phyloP scores from a whole-genome alignment of 2,797 vertebrate species.

The Rallus crepitans region DNA sequence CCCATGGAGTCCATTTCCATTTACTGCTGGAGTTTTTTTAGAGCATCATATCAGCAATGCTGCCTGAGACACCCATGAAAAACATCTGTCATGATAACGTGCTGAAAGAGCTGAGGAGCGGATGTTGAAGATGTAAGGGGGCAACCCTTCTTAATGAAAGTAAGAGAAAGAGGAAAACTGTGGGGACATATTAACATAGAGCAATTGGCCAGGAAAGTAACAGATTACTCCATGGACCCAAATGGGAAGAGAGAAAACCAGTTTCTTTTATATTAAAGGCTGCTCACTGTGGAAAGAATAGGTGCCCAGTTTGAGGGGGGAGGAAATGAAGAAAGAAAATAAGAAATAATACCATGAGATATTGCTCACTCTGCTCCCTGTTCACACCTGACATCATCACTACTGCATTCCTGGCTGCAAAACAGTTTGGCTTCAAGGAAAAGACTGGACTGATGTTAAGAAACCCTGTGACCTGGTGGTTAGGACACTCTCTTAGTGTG shows the following conservation, averaged over 20 bases:
- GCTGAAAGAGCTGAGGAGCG: neutral
- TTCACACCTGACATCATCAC: neutral
- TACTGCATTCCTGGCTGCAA: neutral
- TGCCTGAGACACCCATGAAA: neutral
- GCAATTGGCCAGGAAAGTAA: neutral
- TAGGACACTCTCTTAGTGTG: neutral
- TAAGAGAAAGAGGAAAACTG: neutral
- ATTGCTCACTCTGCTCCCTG: neutral
- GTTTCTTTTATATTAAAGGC: neutral
- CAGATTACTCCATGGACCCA: neutral
- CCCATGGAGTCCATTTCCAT: neutral
- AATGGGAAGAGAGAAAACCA: neutral
- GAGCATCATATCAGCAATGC: neutral
- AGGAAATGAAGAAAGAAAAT: neutral
- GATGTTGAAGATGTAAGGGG: neutral
- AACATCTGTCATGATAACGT: neutral
- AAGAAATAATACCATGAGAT: neutral
- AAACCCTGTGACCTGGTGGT: neutral
- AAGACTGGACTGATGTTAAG: neutral
- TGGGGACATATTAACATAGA: neutral
- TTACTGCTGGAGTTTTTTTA: neutral
- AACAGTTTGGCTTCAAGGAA: neutral
- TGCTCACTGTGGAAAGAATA: neutral
- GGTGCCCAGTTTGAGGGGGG: neutral
- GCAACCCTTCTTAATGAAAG: neutral